Base-by-base conservation (phyloP, 1,140 invertebrate genomes). In the Drosophila nikananu region DNA sequence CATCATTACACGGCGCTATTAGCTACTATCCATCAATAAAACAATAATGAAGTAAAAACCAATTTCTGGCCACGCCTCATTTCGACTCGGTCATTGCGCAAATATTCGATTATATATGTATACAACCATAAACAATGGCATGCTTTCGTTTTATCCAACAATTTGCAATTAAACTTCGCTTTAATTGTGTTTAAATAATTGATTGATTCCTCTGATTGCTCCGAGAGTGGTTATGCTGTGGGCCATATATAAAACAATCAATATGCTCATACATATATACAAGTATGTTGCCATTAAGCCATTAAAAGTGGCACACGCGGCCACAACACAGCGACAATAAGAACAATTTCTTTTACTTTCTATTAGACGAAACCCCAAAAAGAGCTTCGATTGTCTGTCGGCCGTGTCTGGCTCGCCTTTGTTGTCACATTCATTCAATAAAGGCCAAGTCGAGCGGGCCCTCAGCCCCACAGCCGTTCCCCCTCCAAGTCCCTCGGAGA, bases 331-430 rank as follows among this genome's bases (percentile, higher is more conserved):
- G 73, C 84, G 51, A 70, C 61, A 70, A 70, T 70, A 70, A 70
- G 67, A 71, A 87, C 86, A 89, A 89, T 89, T 89, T 89, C 84
- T 90, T 89, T 89, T 89, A 90, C 84, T 89, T 89, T 89, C 84
- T 89, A 89, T 81, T 81, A 84, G 89, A 60, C 81, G 83, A 90
- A 81, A 89, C 72, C 54, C 62, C 30, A 62, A 67, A 60, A 77
- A 79, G 61, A 70, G 77, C 72, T 59, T 51, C 63, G 80, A 68
- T 67, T 78, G 65, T 83, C 64, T 54, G 52, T 41, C 61, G 32
- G 79, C 60, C 72, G 48, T 58, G 84, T 83, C 84, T 67, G 84
- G 75, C 83, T 70, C 64, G 61, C 77, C 65, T 89, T 90, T 80
- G 86, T 81, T 89, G 86, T 90, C 86, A 81, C 86, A 89, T 76